phyloP scores from a whole-genome alignment of 2,797 vertebrate species.

The Sus cebifrons region DNA sequence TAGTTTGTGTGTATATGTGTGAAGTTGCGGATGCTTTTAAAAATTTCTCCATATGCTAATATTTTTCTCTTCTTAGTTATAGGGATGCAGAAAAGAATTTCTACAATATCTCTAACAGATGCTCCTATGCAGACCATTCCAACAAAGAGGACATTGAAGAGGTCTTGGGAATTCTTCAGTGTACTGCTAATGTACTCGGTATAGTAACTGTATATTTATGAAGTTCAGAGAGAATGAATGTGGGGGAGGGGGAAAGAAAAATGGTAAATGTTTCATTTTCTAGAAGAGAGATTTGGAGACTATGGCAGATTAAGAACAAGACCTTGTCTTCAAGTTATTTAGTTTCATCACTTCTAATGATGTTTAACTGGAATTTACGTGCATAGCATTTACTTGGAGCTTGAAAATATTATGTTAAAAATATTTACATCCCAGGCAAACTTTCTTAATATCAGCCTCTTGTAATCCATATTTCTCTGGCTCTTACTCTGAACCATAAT shows the following conservation, averaged over 20 bases:
- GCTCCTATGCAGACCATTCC: slow-evolving; percentile 94
- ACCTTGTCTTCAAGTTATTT: slow-evolving; percentile 36
- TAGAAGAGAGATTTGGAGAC: not conserved
- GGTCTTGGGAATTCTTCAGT: slow-evolving; percentile 97
- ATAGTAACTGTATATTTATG: slow-evolving; percentile 76
- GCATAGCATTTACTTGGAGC: slow-evolving; percentile 17
- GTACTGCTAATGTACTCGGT: slow-evolving; percentile 97
- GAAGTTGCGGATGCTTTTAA: not conserved
- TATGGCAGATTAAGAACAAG: not conserved
- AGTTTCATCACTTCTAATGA: slow-evolving; percentile 9
- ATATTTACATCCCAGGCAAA: not conserved
- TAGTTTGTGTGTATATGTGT: not conserved
- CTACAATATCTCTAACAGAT: slow-evolving; percentile 94
- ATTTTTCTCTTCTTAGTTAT: slow-evolving; percentile 91
- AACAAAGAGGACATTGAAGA: slow-evolving; percentile 95
- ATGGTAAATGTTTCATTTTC: slow-evolving; percentile 6
- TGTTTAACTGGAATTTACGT: slow-evolving; percentile 42
- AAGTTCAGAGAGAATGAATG: not conserved
- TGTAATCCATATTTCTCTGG: not conserved
- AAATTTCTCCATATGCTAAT: slow-evolving; percentile 67
- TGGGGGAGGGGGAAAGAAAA: not conserved
- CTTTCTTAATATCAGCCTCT: not conserved
- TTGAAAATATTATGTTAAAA: slow-evolving; percentile 20
- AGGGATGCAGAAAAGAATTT: slow-evolving; percentile 94
- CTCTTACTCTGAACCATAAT: not conserved